Percentiles rank a stretch among this genome's conserved stretches.
These are phyloP conservation scores for Bradysia coprophila DNA, from an alignment of 1,140 invertebrate genomes.

Conservation along the genomic window DNA sequence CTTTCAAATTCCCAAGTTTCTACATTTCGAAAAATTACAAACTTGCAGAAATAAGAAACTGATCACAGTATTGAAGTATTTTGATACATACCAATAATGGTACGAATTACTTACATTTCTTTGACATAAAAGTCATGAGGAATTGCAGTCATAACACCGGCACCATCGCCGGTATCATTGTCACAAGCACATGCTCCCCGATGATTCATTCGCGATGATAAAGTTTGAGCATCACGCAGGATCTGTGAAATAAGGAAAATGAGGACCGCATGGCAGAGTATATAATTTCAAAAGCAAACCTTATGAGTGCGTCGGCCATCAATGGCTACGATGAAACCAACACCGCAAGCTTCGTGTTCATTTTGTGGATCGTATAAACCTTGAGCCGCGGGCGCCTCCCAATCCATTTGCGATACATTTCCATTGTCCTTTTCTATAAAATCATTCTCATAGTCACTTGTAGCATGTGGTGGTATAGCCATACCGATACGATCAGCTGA, in stretches of 20 bases:
- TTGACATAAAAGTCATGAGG: slow-evolving; percentile 83
- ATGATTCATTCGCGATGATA: slow-evolving; percentile 95
- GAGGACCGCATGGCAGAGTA: neutral
- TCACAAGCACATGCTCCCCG: slow-evolving; percentile 96
- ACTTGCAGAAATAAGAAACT: too few species aligned
- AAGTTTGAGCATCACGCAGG: slow-evolving; percentile 78
- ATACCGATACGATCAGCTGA: neutral
- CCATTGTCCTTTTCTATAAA: neutral
- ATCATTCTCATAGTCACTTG: neutral
- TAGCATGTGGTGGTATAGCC: neutral
- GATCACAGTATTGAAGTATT: too few species aligned
- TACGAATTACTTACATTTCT: slow-evolving; percentile 60
- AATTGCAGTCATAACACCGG: slow-evolving; percentile 89
- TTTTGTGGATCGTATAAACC: slow-evolving; percentile 87
- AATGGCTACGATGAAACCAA: slow-evolving; percentile 96
- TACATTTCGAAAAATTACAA: too few species aligned
- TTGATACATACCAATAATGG: too few species aligned
- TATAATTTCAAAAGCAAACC: slow-evolving; percentile 21
- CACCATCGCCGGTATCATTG: slow-evolving; percentile 97
- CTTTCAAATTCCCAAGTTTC: too few species aligned
- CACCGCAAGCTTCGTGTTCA: slow-evolving; percentile 94
- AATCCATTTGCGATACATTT: slow-evolving; percentile 25
- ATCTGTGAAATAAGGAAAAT: slow-evolving; percentile 41
- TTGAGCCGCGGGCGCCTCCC: slow-evolving; percentile 42
- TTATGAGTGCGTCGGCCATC: slow-evolving; percentile 85